These are phyloP conservation scores for Limnothrissa miodon DNA, from an alignment of 2,113 vertebrate species.

Conservation along the genomic window DNA sequence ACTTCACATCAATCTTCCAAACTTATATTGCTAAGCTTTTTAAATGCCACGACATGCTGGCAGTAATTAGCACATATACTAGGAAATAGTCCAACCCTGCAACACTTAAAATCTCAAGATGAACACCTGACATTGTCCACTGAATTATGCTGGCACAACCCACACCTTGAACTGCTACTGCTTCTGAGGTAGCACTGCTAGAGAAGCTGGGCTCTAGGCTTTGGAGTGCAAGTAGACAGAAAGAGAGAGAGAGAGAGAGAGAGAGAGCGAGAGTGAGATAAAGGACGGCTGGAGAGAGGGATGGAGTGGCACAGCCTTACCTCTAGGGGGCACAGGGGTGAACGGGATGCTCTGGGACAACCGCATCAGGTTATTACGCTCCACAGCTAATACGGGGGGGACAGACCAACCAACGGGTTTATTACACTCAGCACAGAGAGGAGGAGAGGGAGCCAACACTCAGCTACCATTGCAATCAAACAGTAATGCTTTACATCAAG, in stretches of 20 bases:
- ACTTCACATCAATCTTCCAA: background rate
- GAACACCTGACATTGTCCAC: too few species aligned
- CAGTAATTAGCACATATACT: background rate
- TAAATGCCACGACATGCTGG: background rate
- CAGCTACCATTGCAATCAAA: background rate
- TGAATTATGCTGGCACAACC: too few species aligned
- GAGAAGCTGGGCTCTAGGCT: background rate
- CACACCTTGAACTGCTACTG: background rate
- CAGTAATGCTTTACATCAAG: constrained; percentile 4
- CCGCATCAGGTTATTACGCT: constrained; percentile 98
- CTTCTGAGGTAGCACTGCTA: background rate
- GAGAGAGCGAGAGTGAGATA: background rate
- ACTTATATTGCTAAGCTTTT: background rate
- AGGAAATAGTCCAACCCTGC: too few species aligned
- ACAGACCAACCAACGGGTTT: constrained; percentile 38
- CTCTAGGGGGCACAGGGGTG: constrained; percentile 96
- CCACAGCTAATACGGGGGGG: constrained; percentile 80
- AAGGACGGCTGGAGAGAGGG: background rate
- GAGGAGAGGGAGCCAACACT: constrained; percentile 3
- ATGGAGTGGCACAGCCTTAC: constrained; percentile 64
- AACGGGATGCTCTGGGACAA: constrained; percentile 97
- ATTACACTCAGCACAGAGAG: constrained; percentile 23
- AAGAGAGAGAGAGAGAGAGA: background rate
- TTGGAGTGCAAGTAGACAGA: too few species aligned
- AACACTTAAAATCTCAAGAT: too few species aligned